A percentile compares a stretch with the other conserved stretches of the same genome.
phyloP scores from a whole-genome alignment of 92 coral and sea anemone species.

The Meandrina meandrites region DNA sequence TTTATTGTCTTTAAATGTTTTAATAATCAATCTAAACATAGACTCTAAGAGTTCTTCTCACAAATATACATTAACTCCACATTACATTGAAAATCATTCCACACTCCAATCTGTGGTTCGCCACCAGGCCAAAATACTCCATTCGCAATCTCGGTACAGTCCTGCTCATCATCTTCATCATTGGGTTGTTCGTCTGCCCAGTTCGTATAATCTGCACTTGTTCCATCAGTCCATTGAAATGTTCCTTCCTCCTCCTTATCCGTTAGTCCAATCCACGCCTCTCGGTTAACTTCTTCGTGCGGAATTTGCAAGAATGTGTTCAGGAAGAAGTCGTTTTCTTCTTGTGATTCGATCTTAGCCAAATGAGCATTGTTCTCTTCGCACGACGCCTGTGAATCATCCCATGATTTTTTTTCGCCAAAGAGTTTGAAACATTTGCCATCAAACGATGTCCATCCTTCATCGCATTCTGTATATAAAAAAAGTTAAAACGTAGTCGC shows the following conservation, averaged over 20 bases:
- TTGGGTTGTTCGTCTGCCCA: constrained; percentile 46
- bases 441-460: constrained; percentile 22
- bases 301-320: constrained; percentile 16
- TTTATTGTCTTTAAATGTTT: not conserved
- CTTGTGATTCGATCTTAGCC: constrained; percentile 21
- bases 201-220: not conserved
- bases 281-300: not conserved
- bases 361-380: not conserved
- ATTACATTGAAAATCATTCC: constrained; percentile 35
- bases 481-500: not conserved
- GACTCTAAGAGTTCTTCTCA: constrained; percentile 1
- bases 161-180: constrained; percentile 21
- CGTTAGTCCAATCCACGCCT: constrained; percentile 45
- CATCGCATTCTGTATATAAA: constrained; percentile 5
- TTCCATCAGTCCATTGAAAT: constrained; percentile 41
- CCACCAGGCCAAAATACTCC: constrained; percentile 48
- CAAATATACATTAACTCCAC: constrained; percentile 16
- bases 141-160: constrained; percentile 32
- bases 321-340: constrained; percentile 24
- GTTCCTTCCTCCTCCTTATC: constrained; percentile 15
- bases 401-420: constrained; percentile 8
- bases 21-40: not conserved
- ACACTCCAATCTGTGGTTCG: constrained; percentile 33
- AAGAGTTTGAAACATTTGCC: constrained; percentile 20
- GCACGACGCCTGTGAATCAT: not conserved